A percentile compares a stretch with the other conserved stretches of the same genome.
phyloP scores from a whole-genome alignment of 2,888 invertebrate genomes.

The Operophtera brumata region DNA sequence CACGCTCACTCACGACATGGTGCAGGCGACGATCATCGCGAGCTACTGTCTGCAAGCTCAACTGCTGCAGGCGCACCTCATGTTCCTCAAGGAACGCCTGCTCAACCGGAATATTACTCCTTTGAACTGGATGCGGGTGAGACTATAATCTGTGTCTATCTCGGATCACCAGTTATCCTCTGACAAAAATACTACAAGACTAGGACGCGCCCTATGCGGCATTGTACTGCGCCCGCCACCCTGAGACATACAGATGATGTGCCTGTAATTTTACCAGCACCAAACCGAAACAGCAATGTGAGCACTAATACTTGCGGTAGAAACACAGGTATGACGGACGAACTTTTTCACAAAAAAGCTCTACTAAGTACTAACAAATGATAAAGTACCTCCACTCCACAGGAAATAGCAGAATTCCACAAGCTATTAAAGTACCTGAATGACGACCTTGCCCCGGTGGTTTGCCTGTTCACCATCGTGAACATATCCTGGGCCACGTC shows the following conservation, averaged over 20 bases:
- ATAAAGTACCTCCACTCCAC: constrained; percentile 13
- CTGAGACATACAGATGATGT: too few species aligned
- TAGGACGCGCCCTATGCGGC: too few species aligned
- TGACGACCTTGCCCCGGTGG: constrained; percentile 86
- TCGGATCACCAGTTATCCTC: too few species aligned
- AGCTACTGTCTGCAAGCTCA: constrained; percentile 92
- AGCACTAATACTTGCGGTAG: too few species aligned
- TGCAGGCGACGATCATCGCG: constrained; percentile 90
- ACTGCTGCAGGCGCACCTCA: constrained; percentile 86
- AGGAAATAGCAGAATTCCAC: constrained; percentile 90
- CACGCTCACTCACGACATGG: constrained; percentile 88
- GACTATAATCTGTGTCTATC: too few species aligned
- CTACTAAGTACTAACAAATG: too few species aligned
- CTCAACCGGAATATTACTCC: constrained; percentile 86
- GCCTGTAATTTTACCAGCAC: too few species aligned
- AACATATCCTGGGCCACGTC: constrained; percentile 87
- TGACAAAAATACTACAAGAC: too few species aligned
- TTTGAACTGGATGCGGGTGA: constrained; percentile 89
- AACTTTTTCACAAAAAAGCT: too few species aligned
- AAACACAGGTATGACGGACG: too few species aligned
- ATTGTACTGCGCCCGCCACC: too few species aligned
- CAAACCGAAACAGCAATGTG: too few species aligned
- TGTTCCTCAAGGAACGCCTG: constrained; percentile 85
- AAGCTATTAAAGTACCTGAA: constrained; percentile 89
- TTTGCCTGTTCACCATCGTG: constrained; percentile 88